Percentiles rank a stretch among this genome's conserved stretches.
Conservation (phyloP, 2,888 invertebrate species). For the Ectropis crepuscularia region DNA sequence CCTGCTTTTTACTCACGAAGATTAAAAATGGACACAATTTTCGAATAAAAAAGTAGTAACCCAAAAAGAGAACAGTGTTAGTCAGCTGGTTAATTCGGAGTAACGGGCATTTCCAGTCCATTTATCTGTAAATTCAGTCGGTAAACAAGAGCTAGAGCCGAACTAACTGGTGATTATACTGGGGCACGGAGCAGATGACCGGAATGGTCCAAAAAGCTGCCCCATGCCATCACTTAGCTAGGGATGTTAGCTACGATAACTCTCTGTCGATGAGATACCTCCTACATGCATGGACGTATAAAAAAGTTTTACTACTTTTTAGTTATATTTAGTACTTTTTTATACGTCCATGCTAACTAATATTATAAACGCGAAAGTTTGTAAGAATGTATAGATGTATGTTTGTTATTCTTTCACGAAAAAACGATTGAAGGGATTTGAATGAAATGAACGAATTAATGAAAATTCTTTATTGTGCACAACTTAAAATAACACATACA, state of each 20-base stretch:
- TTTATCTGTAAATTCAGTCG: constrained; percentile 23
- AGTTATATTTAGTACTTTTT: no score
- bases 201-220: constrained; percentile 47
- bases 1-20: no score
- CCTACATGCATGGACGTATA: background rate
- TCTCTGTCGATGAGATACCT: constrained; percentile 20
- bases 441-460: no score
- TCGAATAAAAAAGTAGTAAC: background rate
- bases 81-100: constrained; percentile 32
- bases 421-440: no score
- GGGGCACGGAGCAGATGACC: constrained; percentile 52
- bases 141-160: constrained; percentile 29
- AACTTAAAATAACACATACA: no score
- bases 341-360: no score
- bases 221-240: constrained; percentile 4
- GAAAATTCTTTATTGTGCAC: no score
- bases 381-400: no score
- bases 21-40: background rate
- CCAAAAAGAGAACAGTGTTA: constrained; percentile 4
- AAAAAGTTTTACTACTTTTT: no score
- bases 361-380: no score
- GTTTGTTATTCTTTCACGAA: no score
- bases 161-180: constrained; percentile 1
- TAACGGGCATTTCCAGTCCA: constrained; percentile 54
- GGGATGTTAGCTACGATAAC: constrained; percentile 14